Percentiles rank a stretch among this genome's conserved stretches.
Conservation (phyloP, 2,888 invertebrate species). For the Volucella bombylans region DNA sequence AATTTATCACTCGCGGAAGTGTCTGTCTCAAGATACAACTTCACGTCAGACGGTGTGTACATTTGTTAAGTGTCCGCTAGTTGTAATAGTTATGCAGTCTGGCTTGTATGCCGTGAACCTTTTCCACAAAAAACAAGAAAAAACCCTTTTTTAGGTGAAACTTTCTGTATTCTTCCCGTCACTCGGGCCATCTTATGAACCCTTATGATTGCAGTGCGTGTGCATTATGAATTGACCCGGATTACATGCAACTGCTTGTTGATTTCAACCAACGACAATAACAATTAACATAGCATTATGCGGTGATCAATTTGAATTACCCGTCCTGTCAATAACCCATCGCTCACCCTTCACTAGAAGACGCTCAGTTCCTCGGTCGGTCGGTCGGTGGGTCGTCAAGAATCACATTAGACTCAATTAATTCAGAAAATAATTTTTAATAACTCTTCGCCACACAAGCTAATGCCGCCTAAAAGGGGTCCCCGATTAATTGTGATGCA, state of each 20-base stretch:
- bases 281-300: constrained; percentile 62
- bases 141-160: not conserved
- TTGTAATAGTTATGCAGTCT: no score
- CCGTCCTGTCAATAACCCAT: constrained; percentile 68
- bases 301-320: constrained; percentile 72
- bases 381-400: not conserved
- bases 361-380: no score
- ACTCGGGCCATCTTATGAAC: not conserved
- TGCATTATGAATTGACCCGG: constrained; percentile 67
- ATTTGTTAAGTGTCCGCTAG: not conserved
- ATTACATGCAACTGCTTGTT: constrained; percentile 55
- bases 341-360: constrained; percentile 2
- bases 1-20: constrained; percentile 28
- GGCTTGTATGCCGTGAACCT: not conserved
- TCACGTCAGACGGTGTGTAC: not conserved
- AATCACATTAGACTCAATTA: constrained; percentile 73
- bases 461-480: constrained; percentile 52
- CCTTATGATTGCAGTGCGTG: constrained; percentile 59
- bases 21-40: not conserved
- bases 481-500: constrained; percentile 67
- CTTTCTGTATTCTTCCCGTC: no score
- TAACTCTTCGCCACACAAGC: constrained; percentile 25
- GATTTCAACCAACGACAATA: constrained; percentile 58
- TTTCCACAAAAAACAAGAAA: not conserved
- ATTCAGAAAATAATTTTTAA: constrained; percentile 69